phyloP scores from a whole-genome alignment of 1,140 invertebrate species.

The Philopotamus ludificatus region DNA sequence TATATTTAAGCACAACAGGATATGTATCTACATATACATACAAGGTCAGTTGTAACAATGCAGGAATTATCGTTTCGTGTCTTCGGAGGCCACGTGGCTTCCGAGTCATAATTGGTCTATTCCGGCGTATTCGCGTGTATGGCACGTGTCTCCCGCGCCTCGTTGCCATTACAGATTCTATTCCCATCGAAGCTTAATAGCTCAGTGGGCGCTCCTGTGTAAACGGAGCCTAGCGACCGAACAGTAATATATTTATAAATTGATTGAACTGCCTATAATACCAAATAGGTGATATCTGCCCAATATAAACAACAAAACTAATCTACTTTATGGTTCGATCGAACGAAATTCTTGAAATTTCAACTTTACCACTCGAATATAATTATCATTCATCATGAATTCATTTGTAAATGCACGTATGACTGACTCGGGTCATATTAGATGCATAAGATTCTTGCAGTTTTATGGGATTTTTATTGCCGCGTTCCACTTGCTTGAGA shows the following conservation, averaged over 20 bases:
- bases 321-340: too few species aligned
- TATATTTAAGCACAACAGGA: too few species aligned
- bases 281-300: background rate
- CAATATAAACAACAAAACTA: background rate
- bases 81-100: constrained; percentile 22
- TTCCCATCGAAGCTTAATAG: constrained; percentile 32
- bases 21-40: too few species aligned
- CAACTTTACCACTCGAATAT: too few species aligned
- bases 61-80: constrained; percentile 9
- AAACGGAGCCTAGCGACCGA: constrained; percentile 12
- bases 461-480: too few species aligned
- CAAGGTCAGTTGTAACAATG: too few species aligned
- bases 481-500: too few species aligned
- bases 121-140: constrained; percentile 35
- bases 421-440: too few species aligned
- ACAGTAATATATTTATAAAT: constrained; percentile 22
- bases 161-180: constrained; percentile 28
- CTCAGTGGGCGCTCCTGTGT: constrained; percentile 18
- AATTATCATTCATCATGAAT: too few species aligned
- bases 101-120: constrained; percentile 36
- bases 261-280: constrained; percentile 14
- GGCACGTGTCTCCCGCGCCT: constrained; percentile 30
- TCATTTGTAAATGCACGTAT: too few species aligned
- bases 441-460: too few species aligned
- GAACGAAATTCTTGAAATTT: too few species aligned